Base-by-base conservation (phyloP, 37 sponge, comb jelly and placozoan species). In the Ephydatia muelleri region DNA sequence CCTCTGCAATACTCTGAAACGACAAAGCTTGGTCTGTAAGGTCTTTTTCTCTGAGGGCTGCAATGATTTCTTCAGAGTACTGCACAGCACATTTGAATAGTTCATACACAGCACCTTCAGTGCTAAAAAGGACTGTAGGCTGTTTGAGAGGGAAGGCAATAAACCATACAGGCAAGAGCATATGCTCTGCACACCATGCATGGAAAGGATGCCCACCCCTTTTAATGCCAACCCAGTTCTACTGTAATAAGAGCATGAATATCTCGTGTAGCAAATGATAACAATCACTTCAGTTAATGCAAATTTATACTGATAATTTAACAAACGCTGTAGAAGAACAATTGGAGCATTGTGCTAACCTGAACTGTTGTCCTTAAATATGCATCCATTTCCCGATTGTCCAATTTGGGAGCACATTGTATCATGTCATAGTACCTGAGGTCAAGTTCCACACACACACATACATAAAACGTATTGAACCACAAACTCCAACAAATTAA, bases 71-170 rank as follows among this genome's bases (percentile, higher is more conserved):
- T 0, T 86, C 84, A 1, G 84, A 81, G 76, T 89, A 93, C 0
- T 78, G 35, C 14, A 38, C 22, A 31, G 90, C 92, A 43, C 76
- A 96, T 37, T 84, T 91, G 80, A 89, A 96, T 64, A 96, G 88
- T 72, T 91, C 94, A 35, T 82, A 89, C 43, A 93, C 75, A 21
- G 97, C 94, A 16, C 57, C 57, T 48, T 92, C 92, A 11, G 88
- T 82, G 27, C 84, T 85, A 79, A 92, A 92, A 84, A 87, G 84
- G 67, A 92, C 65, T 67, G 57, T 21, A 11, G 57, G 57, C 57
- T 57, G 57, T 4, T 57, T 4, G 57, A 57, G 57, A 21, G 57
- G 57, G 16, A 8, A 43, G 47, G 47, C 6, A 43, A 8, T 4
- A 8, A 57, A 57, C 9, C 1, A 57, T 19, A 13, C 1, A 57